These are phyloP conservation scores for Tiliqua scincoides DNA, from an alignment of 2,113 vertebrate genomes.

Conservation along the genomic window DNA sequence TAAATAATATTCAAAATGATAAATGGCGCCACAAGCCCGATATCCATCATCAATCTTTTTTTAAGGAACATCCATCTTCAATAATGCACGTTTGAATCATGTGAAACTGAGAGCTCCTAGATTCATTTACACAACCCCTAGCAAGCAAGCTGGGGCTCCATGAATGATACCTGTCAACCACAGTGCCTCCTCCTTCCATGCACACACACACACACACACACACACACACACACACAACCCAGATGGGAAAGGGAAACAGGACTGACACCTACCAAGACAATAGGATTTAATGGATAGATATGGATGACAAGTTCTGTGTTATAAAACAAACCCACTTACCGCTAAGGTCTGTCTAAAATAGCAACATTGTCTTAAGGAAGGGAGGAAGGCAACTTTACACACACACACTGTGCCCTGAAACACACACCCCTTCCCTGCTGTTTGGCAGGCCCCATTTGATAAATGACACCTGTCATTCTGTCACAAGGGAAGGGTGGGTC, in stretches of 20 bases:
- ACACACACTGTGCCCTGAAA: constrained; percentile 41
- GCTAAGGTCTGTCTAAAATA: constrained; percentile 19
- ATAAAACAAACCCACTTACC: constrained; percentile 1
- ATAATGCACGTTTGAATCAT: constrained; percentile 92
- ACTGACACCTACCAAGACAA: neutral
- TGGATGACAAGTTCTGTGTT: constrained; percentile 7
- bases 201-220: no score
- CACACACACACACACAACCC: neutral
- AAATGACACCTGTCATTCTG: constrained; percentile 99
- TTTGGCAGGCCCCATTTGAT: constrained; percentile 91
- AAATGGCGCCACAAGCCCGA: constrained; percentile 93
- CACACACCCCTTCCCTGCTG: constrained; percentile 67
- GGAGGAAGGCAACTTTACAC: constrained; percentile 69
- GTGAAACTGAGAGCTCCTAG: constrained; percentile 86
- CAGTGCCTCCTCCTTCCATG: constrained; percentile 42
- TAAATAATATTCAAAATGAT: constrained; percentile 99
- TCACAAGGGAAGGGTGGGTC: constrained; percentile 96
- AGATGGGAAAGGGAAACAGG: neutral
- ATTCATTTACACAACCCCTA: constrained; percentile 87
- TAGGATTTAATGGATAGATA: constrained; percentile 38
- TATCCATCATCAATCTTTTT: constrained; percentile 99
- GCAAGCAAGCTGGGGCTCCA: constrained; percentile 81
- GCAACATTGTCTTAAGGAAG: constrained; percentile 66
- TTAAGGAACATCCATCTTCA: constrained; percentile 99
- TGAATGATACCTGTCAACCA: constrained; percentile 90